phyloP scores from a whole-genome alignment of 2,888 invertebrate species.

The Hipparchia sbordonii region DNA sequence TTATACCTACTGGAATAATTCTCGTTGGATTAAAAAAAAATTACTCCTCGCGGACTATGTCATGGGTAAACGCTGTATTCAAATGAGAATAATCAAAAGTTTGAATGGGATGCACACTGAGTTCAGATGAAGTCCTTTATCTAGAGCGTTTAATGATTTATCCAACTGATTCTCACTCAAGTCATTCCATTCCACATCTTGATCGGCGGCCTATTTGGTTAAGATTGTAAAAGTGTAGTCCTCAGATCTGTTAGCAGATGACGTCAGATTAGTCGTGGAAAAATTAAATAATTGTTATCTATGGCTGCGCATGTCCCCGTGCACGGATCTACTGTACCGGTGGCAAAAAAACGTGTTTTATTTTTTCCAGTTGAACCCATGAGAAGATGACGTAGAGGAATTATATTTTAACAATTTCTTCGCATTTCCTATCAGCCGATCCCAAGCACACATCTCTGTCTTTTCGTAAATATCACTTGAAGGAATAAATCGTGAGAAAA shows the following conservation, averaged over 20 bases:
- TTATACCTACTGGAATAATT: too few relatives aligned
- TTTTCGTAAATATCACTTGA: too few relatives aligned
- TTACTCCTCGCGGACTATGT: too few relatives aligned
- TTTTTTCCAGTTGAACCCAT: neutral
- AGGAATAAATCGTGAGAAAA: too few relatives aligned
- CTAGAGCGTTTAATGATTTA: neutral
- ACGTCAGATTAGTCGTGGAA: constrained; percentile 32
- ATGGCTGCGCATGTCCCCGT: constrained; percentile 26
- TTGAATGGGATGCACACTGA: too few relatives aligned
- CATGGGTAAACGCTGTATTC: too few relatives aligned
- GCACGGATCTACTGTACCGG: constrained; percentile 26
- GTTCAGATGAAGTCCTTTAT: too few relatives aligned
- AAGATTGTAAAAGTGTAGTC: constrained; percentile 28
- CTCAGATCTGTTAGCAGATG: constrained; percentile 18
- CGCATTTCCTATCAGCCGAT: too few relatives aligned
- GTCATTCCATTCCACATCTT: constrained; percentile 20
- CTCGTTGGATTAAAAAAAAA: too few relatives aligned
- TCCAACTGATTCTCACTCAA: constrained; percentile 3
- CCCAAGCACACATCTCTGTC: too few relatives aligned
- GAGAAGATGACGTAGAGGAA: neutral
- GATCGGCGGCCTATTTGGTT: constrained; percentile 32
- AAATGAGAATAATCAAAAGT: too few relatives aligned
- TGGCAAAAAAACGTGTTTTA: constrained; percentile 7
- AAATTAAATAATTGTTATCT: constrained; percentile 32
- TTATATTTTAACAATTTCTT: neutral